Base-by-base conservation (phyloP, 2,888 invertebrate genomes). In the Panorpa germanica region DNA sequence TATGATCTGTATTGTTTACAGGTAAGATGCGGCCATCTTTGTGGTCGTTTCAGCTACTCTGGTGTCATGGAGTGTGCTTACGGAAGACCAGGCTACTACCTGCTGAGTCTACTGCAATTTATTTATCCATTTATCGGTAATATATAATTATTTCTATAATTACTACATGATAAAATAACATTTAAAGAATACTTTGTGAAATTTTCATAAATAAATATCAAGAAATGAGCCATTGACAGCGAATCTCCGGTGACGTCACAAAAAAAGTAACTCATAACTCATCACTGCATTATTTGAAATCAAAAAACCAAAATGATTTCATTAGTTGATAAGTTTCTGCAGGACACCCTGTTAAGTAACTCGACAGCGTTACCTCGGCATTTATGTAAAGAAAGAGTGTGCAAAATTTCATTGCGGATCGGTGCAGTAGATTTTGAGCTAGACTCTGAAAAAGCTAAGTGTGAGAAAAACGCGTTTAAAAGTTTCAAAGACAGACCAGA, bases 61-160 rank as follows among this genome's bases (percentile, higher is more conserved):
- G 70, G 74, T 9, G 65, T 83, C 38, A 78, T 82, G 70, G 65
- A 78, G 42, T 73, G 76, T 7, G 76, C 81, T 15, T 82, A 78
- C 46, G 83, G 83, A 24, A 63, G 65, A 45, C 62, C 71, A 25
- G 82, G 83, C 10, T 83, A 76, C 52, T 68, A 75, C 44, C 53
- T 81, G 20, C 58, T 82, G 11, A 75, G 80, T 3, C 50, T 68
- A 20, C 55, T 82, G 35, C 83, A 83, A 50, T 81, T 82, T 45
- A 61, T 77, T 43, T 83, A 83, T 55, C 83, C 83, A 2, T 75
- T 82, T 46, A 69, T 82, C 44, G 81, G 82, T 80, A 57, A 61
- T 21, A 7, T 26, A 18, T n/a, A n/a, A n/a, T n/a, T n/a, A n/a
- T n/a, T 20, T 30, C 15, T 24, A 24, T 23, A 12, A 24, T 13